Evolutionary conservation across 2,797 vertebrate species (phyloP).

Genomic region (Poecilia gillii): DNA sequence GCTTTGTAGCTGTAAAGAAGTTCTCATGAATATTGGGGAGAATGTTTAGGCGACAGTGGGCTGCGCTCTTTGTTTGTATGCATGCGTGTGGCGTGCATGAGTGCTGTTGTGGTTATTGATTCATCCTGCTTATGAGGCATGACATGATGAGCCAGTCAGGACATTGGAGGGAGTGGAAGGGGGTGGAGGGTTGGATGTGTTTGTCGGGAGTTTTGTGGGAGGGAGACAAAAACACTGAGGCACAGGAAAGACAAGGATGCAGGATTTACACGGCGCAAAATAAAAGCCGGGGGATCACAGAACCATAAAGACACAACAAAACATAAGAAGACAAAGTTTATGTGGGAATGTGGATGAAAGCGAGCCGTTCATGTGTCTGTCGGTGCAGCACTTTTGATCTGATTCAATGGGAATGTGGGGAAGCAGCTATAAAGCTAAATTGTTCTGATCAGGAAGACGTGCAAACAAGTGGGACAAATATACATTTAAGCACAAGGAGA

Average conservation of each 20-base stretch:
- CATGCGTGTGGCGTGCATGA: constrained; percentile 51
- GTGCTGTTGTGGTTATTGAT: constrained; percentile 71
- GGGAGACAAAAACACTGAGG: constrained; percentile 54
- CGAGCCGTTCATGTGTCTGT: constrained; percentile 1
- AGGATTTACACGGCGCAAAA: constrained; percentile 32
- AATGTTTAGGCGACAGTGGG: constrained; percentile 67
- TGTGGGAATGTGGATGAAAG: constrained; percentile 59
- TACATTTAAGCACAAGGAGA: no score
- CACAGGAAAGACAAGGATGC: constrained; percentile 41
- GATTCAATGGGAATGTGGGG: neutral
- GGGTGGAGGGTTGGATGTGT: constrained; percentile 46
- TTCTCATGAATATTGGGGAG: constrained; percentile 72
- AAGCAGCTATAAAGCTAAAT: neutral
- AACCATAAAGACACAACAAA: constrained; percentile 32
- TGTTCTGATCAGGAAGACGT: neutral
- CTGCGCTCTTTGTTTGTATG: constrained; percentile 64
- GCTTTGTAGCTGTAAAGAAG: constrained; percentile 68
- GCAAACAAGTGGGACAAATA: neutral
- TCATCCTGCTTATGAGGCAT: constrained; percentile 72
- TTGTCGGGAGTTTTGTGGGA: constrained; percentile 74
- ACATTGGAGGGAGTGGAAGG: constrained; percentile 64
- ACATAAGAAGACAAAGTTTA: constrained; percentile 13
- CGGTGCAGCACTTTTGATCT: neutral
- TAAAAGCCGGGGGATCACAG: constrained; percentile 31
- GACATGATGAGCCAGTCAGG: constrained; percentile 66